phyloP scores from a whole-genome alignment of 2,888 invertebrate genomes.

The Diaprepes abbreviatus region DNA sequence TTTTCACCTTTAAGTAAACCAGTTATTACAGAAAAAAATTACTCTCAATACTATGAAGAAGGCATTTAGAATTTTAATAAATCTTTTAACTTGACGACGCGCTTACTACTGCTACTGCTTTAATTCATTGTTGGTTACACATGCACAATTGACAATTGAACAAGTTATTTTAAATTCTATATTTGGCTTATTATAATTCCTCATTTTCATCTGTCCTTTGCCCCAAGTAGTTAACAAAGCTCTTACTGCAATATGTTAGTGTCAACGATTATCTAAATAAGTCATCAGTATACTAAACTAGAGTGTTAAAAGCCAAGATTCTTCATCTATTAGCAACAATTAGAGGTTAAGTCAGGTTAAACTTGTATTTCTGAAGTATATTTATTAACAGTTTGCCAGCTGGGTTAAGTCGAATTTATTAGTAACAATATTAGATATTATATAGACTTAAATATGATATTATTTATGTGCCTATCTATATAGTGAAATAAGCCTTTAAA shows the following conservation, averaged over 20 bases:
- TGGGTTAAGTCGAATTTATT: background rate
- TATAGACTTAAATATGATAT: too few relatives aligned
- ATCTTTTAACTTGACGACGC: too few relatives aligned
- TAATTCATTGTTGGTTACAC: too few relatives aligned
- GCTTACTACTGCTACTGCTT: too few relatives aligned
- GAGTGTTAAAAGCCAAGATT: conserved; percentile 30
- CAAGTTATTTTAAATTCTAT: background rate
- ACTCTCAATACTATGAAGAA: too few relatives aligned
- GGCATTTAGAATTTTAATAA: too few relatives aligned
- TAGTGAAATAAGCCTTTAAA: too few relatives aligned
- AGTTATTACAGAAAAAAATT: too few relatives aligned
- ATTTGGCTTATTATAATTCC: background rate
- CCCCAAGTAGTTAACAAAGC: conserved; percentile 13
- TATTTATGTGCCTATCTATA: too few relatives aligned
- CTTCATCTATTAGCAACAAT: conserved; percentile 40
- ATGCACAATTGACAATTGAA: too few relatives aligned
- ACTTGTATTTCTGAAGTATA: conserved; percentile 16
- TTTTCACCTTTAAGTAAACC: too few relatives aligned
- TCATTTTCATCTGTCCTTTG: conserved; percentile 6
- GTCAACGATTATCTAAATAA: conserved; percentile 32
- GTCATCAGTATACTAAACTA: conserved; percentile 18
- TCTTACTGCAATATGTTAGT: conserved; percentile 20
- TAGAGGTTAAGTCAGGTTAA: conserved; percentile 41
- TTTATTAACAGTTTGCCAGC: conserved; percentile 24
- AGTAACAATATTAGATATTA: too few relatives aligned